Base-by-base conservation (phyloP, 30 jellyfish, hydroid and myxozoan genomes). In the Sanderia malayensis region DNA sequence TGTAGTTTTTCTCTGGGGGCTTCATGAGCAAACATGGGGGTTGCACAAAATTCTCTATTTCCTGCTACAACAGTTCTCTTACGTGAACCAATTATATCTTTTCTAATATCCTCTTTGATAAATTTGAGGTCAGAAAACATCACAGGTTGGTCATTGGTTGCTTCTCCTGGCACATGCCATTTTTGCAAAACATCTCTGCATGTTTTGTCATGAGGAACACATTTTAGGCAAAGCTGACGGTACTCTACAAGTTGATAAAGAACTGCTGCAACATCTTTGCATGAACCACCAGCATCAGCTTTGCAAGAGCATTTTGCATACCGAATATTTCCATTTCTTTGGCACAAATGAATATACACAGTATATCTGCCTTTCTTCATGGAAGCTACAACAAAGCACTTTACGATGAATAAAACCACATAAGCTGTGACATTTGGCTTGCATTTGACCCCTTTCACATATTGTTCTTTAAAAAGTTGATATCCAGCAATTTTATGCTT, bases 141-240 rank as follows among this genome's bases (percentile, higher is more conserved):
- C 29, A 6, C 4, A 20, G 6, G 31, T 55, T 55, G 29, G 32
- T 25, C 29, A 55, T 63, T 63, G 24, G 20, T 30, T 21, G 20
- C 24, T 63, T 63, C 75, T 24, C 55, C 75, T 20, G 69, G 75
- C 58, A 63, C 61, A 63, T 63, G 75, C 66, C 75, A 63, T 31
- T 18, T 63, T 63, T 63, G 75, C 34, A 63, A 63, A 25, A 63
- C 52, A 63, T 63, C 75, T 63, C 17, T 63, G 75, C 75, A 31
- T 63, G 75, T 63, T 30, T 63, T 63, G 75, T 63, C 75, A 63
- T 31, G 53, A 63, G 75, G 75, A 30, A 63, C 75, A 63, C 29
- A 20, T 57, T 37, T 37, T 37, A 37, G 52, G 13, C 52, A 37
- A 37, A 37, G 52, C 52, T 37, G 52, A 37, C 52, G 52, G 52